Evolutionary conservation across 2,888 invertebrate species (phyloP).

Genomic region (Atrina japonica): DNA sequence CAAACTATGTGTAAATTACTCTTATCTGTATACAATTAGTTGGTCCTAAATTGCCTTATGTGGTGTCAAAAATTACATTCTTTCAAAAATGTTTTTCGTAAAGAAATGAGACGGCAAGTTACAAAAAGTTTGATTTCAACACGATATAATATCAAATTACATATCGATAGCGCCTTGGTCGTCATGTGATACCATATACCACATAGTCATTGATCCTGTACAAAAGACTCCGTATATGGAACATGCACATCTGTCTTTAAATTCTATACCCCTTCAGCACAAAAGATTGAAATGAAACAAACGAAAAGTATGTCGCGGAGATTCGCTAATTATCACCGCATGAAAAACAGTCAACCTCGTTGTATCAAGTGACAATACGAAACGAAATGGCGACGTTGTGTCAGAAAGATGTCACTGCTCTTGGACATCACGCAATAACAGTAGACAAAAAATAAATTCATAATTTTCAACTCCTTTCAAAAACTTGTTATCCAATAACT

Average conservation of each 20-base stretch:
- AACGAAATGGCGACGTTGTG: neutral
- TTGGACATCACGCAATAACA: too few species aligned
- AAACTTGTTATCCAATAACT: too few species aligned
- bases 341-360: slow-evolving; percentile 10
- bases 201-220: slow-evolving; percentile 1
- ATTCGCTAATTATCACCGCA: slow-evolving; percentile 19
- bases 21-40: too few species aligned
- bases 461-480: too few species aligned
- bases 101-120: too few species aligned
- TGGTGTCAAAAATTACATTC: too few species aligned
- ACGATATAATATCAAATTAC: slow-evolving; percentile 4
- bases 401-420: too few species aligned
- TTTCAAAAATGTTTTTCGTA: too few species aligned
- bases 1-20: too few species aligned
- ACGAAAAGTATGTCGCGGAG: slow-evolving; percentile 6
- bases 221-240: slow-evolving; percentile 7
- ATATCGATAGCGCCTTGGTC: slow-evolving; percentile 3
- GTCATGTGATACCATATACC: neutral
- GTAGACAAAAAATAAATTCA: too few species aligned
- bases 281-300: slow-evolving; percentile 18
- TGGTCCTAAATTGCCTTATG: too few species aligned
- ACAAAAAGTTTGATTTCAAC: too few species aligned
- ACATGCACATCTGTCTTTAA: slow-evolving; percentile 12
- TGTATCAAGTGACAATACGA: slow-evolving; percentile 7
- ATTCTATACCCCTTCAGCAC: slow-evolving; percentile 12